Conservation (phyloP, 2,113 vertebrate genomes). For the Psilopogon haemacephalus region DNA sequence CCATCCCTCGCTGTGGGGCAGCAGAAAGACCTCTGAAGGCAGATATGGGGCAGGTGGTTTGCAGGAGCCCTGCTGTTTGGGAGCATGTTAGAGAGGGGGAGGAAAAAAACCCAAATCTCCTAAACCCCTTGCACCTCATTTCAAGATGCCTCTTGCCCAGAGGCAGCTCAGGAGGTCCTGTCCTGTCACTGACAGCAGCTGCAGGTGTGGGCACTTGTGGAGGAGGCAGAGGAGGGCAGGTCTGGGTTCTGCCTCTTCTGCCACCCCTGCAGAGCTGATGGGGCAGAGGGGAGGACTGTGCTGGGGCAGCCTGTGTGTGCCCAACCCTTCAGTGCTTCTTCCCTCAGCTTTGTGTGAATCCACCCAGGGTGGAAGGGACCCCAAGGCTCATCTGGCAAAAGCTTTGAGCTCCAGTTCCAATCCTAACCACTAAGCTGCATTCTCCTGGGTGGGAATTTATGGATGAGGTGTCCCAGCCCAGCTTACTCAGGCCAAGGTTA, state of each 20-base stretch:
- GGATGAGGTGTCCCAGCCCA: background rate
- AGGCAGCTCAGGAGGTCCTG: background rate
- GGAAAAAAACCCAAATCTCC: background rate
- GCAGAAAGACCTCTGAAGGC: background rate
- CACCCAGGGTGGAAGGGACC: background rate
- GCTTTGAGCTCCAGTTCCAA: background rate
- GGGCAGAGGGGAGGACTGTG: background rate
- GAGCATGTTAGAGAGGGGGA: background rate
- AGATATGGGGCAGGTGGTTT: background rate
- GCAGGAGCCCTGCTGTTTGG: background rate
- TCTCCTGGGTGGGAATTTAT: background rate
- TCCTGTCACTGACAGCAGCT: background rate
- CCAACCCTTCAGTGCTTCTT: background rate
- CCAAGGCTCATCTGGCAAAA: background rate
- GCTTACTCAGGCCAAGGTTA: background rate
- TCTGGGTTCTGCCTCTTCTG: background rate
- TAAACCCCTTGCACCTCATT: background rate
- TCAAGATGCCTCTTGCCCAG: background rate
- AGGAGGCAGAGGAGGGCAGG: background rate
- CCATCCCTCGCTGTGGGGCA: background rate
- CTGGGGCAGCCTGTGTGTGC: background rate
- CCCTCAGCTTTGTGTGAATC: background rate
- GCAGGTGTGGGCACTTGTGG: background rate
- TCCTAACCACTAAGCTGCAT: accelerated
- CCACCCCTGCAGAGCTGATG: background rate